Evolutionary conservation across 2,797 vertebrate species (phyloP).

Genomic region (Threskiornis aethiopicus): DNA sequence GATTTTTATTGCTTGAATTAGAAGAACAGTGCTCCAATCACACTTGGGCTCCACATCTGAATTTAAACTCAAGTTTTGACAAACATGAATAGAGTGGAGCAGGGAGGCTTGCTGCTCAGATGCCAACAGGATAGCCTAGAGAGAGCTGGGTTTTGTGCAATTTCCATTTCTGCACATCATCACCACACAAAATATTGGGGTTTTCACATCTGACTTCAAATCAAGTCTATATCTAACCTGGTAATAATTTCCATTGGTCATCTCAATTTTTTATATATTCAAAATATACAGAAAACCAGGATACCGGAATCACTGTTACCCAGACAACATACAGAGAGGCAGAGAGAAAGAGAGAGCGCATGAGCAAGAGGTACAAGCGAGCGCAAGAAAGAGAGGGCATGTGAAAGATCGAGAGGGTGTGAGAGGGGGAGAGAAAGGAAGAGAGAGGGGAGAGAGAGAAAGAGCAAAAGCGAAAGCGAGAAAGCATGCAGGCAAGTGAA

Average conservation of each 20-base stretch:
- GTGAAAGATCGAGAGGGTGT: not conserved
- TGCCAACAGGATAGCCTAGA: not conserved
- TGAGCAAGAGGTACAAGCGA: not conserved
- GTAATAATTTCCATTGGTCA: not conserved
- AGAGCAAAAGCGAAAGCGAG: not conserved
- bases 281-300: not conserved
- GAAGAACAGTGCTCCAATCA: not conserved
- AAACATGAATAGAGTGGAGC: not conserved
- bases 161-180: not conserved
- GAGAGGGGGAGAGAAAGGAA: too few species aligned
- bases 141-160: fast-evolving
- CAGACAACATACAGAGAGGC: not conserved
- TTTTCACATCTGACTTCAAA: not conserved
- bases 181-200: not conserved
- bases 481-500: not conserved
- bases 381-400: fast-evolving
- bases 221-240: not conserved
- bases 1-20: not conserved
- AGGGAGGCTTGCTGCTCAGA: not conserved
- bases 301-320: not conserved
- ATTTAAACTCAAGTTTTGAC: not conserved
- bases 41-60: not conserved
- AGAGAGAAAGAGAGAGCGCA: not conserved
- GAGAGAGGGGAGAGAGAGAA: not conserved
- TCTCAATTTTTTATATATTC: not conserved